These are phyloP conservation scores for Chroicocephalus ridibundus DNA, from an alignment of 2,113 vertebrate species.

Conservation along the genomic window DNA sequence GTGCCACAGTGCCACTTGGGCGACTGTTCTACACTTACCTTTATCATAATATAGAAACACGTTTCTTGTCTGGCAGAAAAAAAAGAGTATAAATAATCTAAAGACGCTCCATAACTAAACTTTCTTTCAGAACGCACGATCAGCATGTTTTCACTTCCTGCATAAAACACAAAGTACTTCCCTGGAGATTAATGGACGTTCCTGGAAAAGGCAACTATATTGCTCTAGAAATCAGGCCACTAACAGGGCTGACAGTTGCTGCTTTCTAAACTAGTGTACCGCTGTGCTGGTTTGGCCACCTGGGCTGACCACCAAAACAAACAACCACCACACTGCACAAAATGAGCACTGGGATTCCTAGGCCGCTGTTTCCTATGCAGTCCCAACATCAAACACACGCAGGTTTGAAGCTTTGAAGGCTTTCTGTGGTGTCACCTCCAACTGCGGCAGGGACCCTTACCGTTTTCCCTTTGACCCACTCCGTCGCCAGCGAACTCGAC, in stretches of 20 bases:
- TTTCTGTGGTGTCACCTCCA: accelerated
- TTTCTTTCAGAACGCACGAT: neutral
- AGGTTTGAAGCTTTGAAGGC: accelerated
- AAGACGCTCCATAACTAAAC: accelerated
- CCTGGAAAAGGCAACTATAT: accelerated
- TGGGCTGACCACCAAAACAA: neutral
- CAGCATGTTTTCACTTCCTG: neutral
- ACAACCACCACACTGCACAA: accelerated
- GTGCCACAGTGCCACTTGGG: neutral
- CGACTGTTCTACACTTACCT: neutral
- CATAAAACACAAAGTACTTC: accelerated
- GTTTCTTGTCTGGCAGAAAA: neutral
- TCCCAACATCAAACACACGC: accelerated
- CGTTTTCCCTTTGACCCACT: slow-evolving; percentile 98
- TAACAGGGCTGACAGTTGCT: accelerated
- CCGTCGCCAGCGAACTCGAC: slow-evolving; percentile 90
- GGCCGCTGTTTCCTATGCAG: accelerated
- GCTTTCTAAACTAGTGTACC: neutral
- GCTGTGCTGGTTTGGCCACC: neutral
- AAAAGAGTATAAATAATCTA: neutral
- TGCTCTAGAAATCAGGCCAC: neutral
- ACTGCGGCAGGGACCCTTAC: slow-evolving; percentile 60
- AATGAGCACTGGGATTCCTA: accelerated
- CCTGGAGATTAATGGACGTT: too few species aligned
- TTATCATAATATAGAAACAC: accelerated